phyloP scores from a whole-genome alignment of 1,140 invertebrate species.

The Micrasema longulum region DNA sequence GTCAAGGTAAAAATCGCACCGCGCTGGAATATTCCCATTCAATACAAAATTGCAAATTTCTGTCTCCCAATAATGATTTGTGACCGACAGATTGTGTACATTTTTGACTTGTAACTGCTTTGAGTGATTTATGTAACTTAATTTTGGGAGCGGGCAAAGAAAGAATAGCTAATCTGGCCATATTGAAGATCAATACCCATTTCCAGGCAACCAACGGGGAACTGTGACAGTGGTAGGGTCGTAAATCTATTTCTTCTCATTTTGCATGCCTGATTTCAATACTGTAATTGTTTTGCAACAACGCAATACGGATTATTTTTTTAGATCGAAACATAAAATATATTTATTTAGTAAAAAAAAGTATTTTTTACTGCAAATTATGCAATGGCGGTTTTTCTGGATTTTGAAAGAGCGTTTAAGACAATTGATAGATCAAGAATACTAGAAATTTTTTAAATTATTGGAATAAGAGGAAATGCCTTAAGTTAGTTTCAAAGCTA shows the following conservation, averaged over 20 bases:
- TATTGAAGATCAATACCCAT: conserved; percentile 28
- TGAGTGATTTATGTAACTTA: conserved; percentile 54
- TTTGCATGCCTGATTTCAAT: too few relatives aligned
- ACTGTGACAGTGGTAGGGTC: not conserved
- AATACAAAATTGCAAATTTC: conserved; percentile 52
- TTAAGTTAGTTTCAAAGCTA: too few relatives aligned
- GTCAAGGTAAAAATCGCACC: conserved; percentile 33
- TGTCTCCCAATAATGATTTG: conserved; percentile 53
- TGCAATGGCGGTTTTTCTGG: too few relatives aligned
- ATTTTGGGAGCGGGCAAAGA: conserved; percentile 50
- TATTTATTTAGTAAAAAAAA: too few relatives aligned
- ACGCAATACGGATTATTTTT: too few relatives aligned
- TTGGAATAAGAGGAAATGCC: too few relatives aligned
- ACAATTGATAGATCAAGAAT: too few relatives aligned
- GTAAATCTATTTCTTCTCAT: not conserved
- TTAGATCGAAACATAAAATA: too few relatives aligned
- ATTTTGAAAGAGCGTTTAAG: too few relatives aligned
- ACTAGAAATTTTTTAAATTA: too few relatives aligned
- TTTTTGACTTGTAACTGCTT: conserved; percentile 52
- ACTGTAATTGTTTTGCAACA: too few relatives aligned
- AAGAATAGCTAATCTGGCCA: conserved; percentile 41
- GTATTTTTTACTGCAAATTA: too few relatives aligned
- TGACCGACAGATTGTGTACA: conserved; percentile 52
- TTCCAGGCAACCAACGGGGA: not conserved
- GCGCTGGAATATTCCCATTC: conserved; percentile 28